These are phyloP conservation scores for Leptopilina boulardi DNA, from an alignment of 1,140 invertebrate genomes.

Conservation along the genomic window DNA sequence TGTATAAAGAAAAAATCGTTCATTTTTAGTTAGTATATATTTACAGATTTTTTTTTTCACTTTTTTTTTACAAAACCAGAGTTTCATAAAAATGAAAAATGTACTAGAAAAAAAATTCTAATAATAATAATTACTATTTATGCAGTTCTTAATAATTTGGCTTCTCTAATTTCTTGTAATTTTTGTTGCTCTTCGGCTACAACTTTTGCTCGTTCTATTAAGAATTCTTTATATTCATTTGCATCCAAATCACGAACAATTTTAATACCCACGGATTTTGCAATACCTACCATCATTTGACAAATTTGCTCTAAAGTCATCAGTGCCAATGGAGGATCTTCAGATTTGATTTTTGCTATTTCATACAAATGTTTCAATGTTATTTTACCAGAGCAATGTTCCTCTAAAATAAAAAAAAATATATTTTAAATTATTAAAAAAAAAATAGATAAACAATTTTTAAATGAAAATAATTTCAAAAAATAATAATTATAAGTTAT, in stretches of 20 bases:
- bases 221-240: conserved; percentile 89
- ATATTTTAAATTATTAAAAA: not conserved
- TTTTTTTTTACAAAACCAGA: conserved; percentile 25
- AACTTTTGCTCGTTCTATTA: conserved; percentile 85
- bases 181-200: conserved; percentile 86
- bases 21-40: too few species aligned
- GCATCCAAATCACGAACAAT: conserved; percentile 89
- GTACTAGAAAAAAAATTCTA: not conserved
- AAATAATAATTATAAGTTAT: too few species aligned
- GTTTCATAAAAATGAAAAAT: not conserved
- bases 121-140: conserved; percentile 65
- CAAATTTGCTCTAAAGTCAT: conserved; percentile 86
- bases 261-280: conserved; percentile 89
- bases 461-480: too few species aligned
- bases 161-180: conserved; percentile 91
- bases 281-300: conserved; percentile 85
- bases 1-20: too few species aligned
- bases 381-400: conserved; percentile 92
- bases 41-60: too few species aligned
- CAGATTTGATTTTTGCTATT: conserved; percentile 95
- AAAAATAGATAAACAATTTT: conserved; percentile 35
- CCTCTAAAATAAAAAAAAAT: conserved; percentile 77
- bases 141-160: conserved; percentile 92
- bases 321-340: conserved; percentile 85
- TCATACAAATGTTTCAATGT: conserved; percentile 98